These are phyloP conservation scores for Pteronura brasiliensis DNA, from an alignment of 2,113 vertebrate genomes.

Conservation along the genomic window DNA sequence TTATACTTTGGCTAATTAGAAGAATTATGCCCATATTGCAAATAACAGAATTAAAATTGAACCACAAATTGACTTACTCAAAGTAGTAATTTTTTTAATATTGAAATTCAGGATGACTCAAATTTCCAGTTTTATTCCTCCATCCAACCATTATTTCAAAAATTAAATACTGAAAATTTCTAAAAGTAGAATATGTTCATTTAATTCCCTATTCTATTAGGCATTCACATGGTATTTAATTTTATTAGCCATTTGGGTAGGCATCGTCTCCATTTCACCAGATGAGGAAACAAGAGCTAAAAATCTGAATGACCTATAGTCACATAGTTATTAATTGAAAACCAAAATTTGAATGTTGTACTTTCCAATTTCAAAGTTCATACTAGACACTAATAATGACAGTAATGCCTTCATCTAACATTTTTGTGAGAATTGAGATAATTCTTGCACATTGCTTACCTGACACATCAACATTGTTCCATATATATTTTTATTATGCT, in stretches of 20 bases:
- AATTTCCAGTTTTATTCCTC: background rate
- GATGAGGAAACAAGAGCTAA: background rate
- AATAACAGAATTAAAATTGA: background rate
- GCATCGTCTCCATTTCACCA: background rate
- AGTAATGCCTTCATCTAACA: background rate
- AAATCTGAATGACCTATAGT: background rate
- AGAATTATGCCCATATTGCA: background rate
- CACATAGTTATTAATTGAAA: background rate
- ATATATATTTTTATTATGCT: background rate
- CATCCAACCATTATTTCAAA: background rate
- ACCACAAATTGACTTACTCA: background rate
- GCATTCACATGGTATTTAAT: background rate
- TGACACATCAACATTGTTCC: background rate
- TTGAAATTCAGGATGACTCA: background rate
- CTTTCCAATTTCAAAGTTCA: background rate
- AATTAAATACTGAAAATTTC: background rate
- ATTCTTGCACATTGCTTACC: background rate
- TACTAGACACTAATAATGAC: background rate
- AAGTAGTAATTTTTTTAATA: background rate
- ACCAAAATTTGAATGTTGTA: background rate
- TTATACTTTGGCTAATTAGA: background rate
- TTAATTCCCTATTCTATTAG: background rate
- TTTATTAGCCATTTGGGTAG: background rate
- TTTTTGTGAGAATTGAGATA: background rate
- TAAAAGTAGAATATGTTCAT: background rate